Conservation (phyloP, 2,797 vertebrate genomes). For the Mormyrops attenuatus region DNA sequence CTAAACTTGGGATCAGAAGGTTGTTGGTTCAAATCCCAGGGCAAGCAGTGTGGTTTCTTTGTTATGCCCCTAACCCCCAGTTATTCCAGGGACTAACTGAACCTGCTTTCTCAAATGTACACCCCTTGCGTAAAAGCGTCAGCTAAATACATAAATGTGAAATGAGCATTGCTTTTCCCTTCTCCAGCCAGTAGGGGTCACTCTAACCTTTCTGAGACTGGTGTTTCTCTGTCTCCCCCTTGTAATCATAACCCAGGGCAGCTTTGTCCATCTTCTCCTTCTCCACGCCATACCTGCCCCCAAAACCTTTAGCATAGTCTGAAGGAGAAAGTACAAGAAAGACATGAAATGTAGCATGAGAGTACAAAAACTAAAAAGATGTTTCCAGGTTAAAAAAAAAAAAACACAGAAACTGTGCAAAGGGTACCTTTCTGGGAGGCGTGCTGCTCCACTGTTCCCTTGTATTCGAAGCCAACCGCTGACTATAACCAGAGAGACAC, state of each 20-base stretch:
- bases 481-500: constrained; percentile 61
- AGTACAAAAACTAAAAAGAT: background rate
- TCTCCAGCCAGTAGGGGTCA: background rate
- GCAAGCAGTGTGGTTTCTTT: background rate
- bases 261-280: constrained; percentile 76
- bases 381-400: constrained; percentile 64
- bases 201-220: constrained; percentile 75
- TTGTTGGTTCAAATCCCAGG: background rate
- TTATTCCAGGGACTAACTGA: background rate
- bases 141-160: background rate
- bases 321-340: constrained; percentile 2
- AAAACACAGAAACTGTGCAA: constrained; percentile 49
- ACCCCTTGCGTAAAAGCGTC: background rate
- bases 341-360: background rate
- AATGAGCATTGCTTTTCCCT: background rate
- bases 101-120: background rate
- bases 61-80: background rate
- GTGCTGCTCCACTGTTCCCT: constrained; percentile 81
- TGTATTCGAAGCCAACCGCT: constrained; percentile 88
- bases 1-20: background rate
- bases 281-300: constrained; percentile 78
- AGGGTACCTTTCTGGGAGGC: constrained; percentile 79
- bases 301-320: constrained; percentile 80
- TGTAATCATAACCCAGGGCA: constrained; percentile 81
- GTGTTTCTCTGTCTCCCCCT: constrained; percentile 74